A percentile compares a stretch with the other conserved stretches of the same genome.
Evolutionary conservation across 2,888 invertebrate species (phyloP).

Genomic region (Petrolisthes manimaculis): DNA sequence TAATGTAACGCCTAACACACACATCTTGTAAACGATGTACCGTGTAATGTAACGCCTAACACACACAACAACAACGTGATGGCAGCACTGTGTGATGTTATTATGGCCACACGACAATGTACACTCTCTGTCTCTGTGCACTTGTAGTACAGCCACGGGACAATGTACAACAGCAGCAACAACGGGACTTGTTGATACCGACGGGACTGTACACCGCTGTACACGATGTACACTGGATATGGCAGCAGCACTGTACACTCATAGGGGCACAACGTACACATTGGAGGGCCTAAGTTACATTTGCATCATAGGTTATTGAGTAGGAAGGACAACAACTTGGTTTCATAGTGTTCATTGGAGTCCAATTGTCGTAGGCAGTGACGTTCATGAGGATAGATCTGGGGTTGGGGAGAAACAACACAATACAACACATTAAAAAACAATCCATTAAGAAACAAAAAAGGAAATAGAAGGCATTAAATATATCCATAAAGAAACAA

Average conservation of each 20-base stretch:
- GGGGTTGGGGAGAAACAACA: too few relatives aligned
- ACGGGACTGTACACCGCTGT: not conserved
- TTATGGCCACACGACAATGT: not conserved
- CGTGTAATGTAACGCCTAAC: not conserved
- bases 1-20: too few relatives aligned
- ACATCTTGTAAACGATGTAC: too few relatives aligned
- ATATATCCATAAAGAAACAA: too few relatives aligned
- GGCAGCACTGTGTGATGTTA: not conserved
- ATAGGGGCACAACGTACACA: slow-evolving; percentile 34
- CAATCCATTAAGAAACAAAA: too few relatives aligned
- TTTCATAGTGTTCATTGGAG: slow-evolving; percentile 96
- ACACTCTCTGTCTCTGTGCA: not conserved
- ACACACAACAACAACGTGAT: not conserved
- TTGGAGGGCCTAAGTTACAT: slow-evolving; percentile 51
- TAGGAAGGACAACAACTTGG: slow-evolving; percentile 90
- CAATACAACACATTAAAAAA: too few relatives aligned
- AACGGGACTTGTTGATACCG: too few relatives aligned
- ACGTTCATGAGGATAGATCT: slow-evolving; percentile 94
- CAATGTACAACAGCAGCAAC: not conserved
- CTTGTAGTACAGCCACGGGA: not conserved
- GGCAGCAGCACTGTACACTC: slow-evolving; percentile 7
- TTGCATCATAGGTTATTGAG: slow-evolving; percentile 79
- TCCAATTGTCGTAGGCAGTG: slow-evolving; percentile 94
- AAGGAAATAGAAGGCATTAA: too few relatives aligned
- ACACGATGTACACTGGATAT: not conserved